A percentile compares a stretch with the other conserved stretches of the same genome.
Evolutionary conservation across 1,140 invertebrate genomes (phyloP).

Genomic region (Drosophila subpulchrella): DNA sequence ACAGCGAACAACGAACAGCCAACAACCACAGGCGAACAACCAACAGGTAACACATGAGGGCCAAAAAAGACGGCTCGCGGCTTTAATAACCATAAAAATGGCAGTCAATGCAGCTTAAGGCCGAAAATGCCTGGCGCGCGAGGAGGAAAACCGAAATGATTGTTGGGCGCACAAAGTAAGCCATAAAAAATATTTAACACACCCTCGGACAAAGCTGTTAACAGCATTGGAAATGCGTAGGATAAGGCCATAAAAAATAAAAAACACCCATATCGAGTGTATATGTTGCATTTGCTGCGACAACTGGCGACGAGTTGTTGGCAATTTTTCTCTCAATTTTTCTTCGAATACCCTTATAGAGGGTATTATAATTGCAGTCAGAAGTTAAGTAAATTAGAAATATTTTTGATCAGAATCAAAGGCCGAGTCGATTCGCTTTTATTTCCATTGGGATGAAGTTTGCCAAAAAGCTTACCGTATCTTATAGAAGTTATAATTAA

Average conservation of each 20-base stretch:
- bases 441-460: too few relatives aligned
- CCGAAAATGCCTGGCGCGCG: slow-evolving; percentile 37
- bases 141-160: slow-evolving; percentile 49
- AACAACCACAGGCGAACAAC: slow-evolving; percentile 14
- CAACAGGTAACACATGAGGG: slow-evolving; percentile 35
- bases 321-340: slow-evolving; percentile 62
- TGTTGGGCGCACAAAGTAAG: slow-evolving; percentile 73
- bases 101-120: slow-evolving; percentile 63
- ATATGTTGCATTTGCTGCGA: slow-evolving; percentile 62
- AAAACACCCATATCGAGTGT: slow-evolving; percentile 29
- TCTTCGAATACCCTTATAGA: slow-evolving; percentile 10
- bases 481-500: too few relatives aligned
- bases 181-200: slow-evolving; percentile 83
- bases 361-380: too few relatives aligned
- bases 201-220: slow-evolving; percentile 81
- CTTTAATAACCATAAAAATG: slow-evolving; percentile 77
- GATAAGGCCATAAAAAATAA: slow-evolving; percentile 70
- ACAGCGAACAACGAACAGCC: slow-evolving; percentile 17
- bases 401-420: too few relatives aligned
- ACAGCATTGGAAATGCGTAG: slow-evolving; percentile 77
- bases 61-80: slow-evolving; percentile 48
- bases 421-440: too few relatives aligned
- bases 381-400: too few relatives aligned
- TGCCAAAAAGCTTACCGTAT: too few relatives aligned
- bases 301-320: slow-evolving; percentile 78